phyloP scores from a whole-genome alignment of 2,797 vertebrate genomes.

The Chloroceryle amazona region DNA sequence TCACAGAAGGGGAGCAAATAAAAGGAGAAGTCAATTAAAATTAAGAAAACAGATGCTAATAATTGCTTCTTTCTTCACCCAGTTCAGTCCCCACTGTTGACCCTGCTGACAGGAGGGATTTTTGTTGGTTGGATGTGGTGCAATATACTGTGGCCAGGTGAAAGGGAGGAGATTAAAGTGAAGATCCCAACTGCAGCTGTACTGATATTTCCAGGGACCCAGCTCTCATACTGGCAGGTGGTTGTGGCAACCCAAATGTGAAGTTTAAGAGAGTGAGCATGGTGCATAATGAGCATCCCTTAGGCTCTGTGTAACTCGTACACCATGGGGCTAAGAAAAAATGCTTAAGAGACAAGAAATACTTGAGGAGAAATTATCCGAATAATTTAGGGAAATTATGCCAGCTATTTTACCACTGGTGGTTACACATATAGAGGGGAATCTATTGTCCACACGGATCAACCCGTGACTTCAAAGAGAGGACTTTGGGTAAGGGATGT shows the following conservation, averaged over 20 bases:
- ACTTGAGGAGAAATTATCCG: background rate
- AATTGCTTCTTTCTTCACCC: background rate
- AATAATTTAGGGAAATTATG: background rate
- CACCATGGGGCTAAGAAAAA: background rate
- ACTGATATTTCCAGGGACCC: background rate
- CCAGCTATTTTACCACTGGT: background rate
- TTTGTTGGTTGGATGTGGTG: background rate
- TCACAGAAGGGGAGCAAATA: background rate
- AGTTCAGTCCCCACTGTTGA: fast-evolving
- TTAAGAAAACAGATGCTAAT: fast-evolving
- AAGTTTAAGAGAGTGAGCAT: fast-evolving
- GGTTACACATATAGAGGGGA: fast-evolving
- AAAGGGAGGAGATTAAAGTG: background rate
- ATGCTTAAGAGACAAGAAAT: background rate
- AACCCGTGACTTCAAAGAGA: background rate
- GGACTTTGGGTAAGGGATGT: background rate
- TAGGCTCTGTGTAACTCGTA: background rate
- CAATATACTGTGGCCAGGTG: background rate
- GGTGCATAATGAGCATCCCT: background rate
- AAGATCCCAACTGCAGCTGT: fast-evolving
- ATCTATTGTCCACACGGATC: background rate
- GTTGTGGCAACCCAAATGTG: background rate
- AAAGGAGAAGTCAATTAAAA: constrained; percentile 15
- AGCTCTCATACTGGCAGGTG: background rate
- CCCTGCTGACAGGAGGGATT: fast-evolving